These are phyloP conservation scores for Pyrgilauda ruficollis DNA, from an alignment of 2,113 vertebrate genomes.

Conservation along the genomic window DNA sequence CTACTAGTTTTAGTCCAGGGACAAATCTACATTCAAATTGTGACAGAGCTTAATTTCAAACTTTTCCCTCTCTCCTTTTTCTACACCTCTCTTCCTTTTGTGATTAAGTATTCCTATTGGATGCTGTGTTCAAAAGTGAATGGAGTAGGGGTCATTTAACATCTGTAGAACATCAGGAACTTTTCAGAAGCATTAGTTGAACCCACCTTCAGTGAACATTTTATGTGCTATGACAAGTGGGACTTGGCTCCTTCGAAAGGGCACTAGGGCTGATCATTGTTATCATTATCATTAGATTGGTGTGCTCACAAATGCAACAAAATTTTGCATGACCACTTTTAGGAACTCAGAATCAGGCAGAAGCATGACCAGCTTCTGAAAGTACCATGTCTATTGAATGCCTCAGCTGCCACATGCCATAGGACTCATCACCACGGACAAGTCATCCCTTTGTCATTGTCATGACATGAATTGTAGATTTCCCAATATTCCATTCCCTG, in stretches of 20 bases:
- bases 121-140: neutral
- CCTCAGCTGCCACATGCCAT: neutral
- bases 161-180: neutral
- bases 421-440: rapidly evolving
- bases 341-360: neutral
- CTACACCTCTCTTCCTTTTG: neutral
- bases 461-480: neutral
- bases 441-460: neutral
- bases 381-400: neutral
- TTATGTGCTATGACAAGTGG: neutral
- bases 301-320: neutral
- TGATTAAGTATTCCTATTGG: neutral
- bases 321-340: neutral
- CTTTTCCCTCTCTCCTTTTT: neutral
- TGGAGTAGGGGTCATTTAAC: neutral
- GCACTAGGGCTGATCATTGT: neutral
- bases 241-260: neutral
- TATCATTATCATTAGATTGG: neutral
- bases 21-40: neutral
- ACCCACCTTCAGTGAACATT: neutral
- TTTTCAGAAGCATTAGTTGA: neutral
- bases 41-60: neutral
- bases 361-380: neutral
- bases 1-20: neutral
- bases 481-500: neutral